Percentiles rank a stretch among this genome's conserved stretches.
phyloP scores from a whole-genome alignment of 2,888 invertebrate species.

The Caenorhabditis zanzibari region DNA sequence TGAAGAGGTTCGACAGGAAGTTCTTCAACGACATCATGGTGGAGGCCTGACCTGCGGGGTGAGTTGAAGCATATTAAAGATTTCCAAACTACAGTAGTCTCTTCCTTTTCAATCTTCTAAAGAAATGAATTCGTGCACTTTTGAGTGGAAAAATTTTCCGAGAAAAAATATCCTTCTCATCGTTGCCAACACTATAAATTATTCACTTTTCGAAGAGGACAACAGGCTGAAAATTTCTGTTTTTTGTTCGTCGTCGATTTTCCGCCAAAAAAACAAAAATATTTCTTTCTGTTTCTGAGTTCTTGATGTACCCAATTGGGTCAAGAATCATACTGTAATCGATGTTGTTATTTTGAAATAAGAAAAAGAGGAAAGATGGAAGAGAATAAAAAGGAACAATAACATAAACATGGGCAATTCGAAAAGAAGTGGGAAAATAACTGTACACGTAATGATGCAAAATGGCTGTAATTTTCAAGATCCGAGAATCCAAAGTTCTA shows the following conservation, averaged over 20 bases:
- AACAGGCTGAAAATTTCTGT: constrained; percentile 7
- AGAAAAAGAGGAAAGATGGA: background rate
- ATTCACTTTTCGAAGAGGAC: constrained; percentile 38
- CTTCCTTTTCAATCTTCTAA: background rate
- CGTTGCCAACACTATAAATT: constrained; percentile 15
- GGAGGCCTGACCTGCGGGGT: constrained; percentile 63
- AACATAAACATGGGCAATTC: constrained; percentile 18
- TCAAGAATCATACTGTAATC: constrained; percentile 42
- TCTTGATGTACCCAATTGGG: constrained; percentile 30
- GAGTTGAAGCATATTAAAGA: constrained; percentile 10
- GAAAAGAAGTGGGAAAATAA: constrained; percentile 4
- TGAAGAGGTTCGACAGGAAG: constrained; percentile 79
- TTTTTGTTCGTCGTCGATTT: constrained; percentile 9
- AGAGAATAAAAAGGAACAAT: constrained; percentile 5
- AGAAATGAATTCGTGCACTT: constrained; percentile 26
- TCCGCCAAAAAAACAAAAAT: constrained; percentile 24
- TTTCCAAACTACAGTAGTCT: background rate
- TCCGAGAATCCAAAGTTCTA: background rate
- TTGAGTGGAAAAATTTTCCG: constrained; percentile 18
- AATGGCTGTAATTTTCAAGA: background rate
- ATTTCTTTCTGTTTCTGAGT: constrained; percentile 5
- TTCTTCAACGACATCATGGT: constrained; percentile 61
- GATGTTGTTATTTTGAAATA: constrained; percentile 32
- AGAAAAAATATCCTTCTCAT: constrained; percentile 16
- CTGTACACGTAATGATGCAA: background rate